A percentile compares a stretch with the other conserved stretches of the same genome.
phyloP scores from a whole-genome alignment of 2,888 invertebrate species.

The Ochropleura plecta region DNA sequence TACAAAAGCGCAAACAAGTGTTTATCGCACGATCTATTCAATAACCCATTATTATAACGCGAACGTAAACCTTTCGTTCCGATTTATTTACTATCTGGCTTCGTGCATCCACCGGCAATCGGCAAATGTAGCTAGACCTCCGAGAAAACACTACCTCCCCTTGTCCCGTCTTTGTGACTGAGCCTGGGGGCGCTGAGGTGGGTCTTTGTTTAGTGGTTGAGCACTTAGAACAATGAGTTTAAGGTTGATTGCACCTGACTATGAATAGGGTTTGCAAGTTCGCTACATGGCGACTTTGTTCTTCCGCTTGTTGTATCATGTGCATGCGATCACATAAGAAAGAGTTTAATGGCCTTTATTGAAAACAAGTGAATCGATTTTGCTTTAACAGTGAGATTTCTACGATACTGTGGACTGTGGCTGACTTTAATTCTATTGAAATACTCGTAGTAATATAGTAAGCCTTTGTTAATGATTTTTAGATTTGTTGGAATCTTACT shows the following conservation, averaged over 20 bases:
- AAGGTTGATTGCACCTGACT: slow-evolving; percentile 86
- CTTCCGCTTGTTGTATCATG: slow-evolving; percentile 81
- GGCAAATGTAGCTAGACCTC: slow-evolving; percentile 57
- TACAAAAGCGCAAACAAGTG: slow-evolving; percentile 53
- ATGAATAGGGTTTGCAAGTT: slow-evolving; percentile 80
- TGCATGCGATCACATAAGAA: slow-evolving; percentile 73
- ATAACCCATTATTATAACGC: slow-evolving; percentile 73
- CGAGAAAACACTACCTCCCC: slow-evolving; percentile 58
- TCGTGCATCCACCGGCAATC: slow-evolving; percentile 80
- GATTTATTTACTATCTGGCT: slow-evolving; percentile 78
- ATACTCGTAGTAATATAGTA: slow-evolving; percentile 6
- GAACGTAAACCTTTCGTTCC: slow-evolving; percentile 75
- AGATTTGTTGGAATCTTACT: background rate
- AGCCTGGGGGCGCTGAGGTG: slow-evolving; percentile 60
- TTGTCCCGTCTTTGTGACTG: slow-evolving; percentile 3
- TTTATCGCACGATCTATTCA: slow-evolving; percentile 71
- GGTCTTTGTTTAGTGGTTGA: slow-evolving; percentile 67
- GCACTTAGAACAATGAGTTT: slow-evolving; percentile 84
- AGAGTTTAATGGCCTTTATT: slow-evolving; percentile 75
- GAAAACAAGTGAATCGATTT: slow-evolving; percentile 60
- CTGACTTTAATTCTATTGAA: slow-evolving; percentile 17
- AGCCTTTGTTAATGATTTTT: slow-evolving; percentile 1
- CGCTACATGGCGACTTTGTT: slow-evolving; percentile 71
- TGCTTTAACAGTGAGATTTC: slow-evolving; percentile 46
- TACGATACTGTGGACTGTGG: slow-evolving; percentile 16